Base-by-base conservation (phyloP, 2,113 vertebrate species). In the Eolophus roseicapilla region DNA sequence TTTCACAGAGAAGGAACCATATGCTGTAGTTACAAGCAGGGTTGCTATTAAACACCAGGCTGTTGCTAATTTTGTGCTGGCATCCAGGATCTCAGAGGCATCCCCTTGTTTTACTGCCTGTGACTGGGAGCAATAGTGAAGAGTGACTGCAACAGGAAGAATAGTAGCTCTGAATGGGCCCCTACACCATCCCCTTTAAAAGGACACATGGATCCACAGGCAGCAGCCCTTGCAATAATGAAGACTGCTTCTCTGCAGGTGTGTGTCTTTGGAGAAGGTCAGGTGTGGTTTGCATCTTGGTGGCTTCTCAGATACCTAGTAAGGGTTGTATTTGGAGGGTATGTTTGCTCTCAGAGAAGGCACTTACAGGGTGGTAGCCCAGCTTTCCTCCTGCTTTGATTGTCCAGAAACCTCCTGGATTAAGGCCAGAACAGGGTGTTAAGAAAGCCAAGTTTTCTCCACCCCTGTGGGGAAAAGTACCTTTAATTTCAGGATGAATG, bases 61-160 rank as follows among this genome's bases (percentile, higher is more conserved):
- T 83, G 53, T 52, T 92, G 65, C 55, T 94, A 78, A 75, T 83
- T 93, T 95, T 78, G 46, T 96, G 50, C 60, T 78, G 55, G 11
- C 20, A 14, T 63, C 60, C 53, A 50, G 50, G 29, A 77, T 75
- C 49, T 71, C 28, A 23, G 55, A 70, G 59, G 53, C 46, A 55
- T 91, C 59, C 10, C 50, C 68, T 88, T 63, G 18, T 92, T 86
- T 93, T 78, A 31, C 64, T 35, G 35, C 10, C 47, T 50, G 27
- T 84, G 46, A 23, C 31, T 41, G 27, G 27, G 31, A 82, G 27
- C 44, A 64, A 6, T 52, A 65, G 68, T 25, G 19, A 89, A 63
- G 50, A 49, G 25, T 53, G 81, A 47, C 57, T 57, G 75, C 9
- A 12, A 15, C 13, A n/a, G 60, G 41, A 77, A 53, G 23, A 77